Conservation (phyloP, 2,888 invertebrate genomes). For the Sphinx pinastri region DNA sequence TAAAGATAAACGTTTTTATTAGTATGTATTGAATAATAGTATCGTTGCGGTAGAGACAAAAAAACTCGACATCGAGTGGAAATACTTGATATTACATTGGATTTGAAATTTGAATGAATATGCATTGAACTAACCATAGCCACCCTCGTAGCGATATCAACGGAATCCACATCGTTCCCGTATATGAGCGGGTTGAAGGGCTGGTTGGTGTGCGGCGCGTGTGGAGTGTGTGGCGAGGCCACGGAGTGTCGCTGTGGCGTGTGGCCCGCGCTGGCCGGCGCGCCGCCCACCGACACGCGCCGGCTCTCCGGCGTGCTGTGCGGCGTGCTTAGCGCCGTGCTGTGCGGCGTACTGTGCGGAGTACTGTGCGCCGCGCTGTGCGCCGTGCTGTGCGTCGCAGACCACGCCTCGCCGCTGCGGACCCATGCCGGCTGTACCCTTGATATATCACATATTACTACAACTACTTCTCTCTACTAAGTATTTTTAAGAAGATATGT, state of each 20-base stretch:
- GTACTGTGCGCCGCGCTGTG: too few species aligned
- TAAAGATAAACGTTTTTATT: not conserved
- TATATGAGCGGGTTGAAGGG: slow-evolving; percentile 94
- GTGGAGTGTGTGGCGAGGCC: slow-evolving; percentile 60
- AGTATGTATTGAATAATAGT: too few species aligned
- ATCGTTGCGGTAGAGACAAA: not conserved
- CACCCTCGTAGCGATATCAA: slow-evolving; percentile 98
- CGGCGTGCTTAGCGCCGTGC: slow-evolving; percentile 61
- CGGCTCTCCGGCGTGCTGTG: slow-evolving; percentile 75
- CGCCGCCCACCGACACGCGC: slow-evolving; percentile 58
- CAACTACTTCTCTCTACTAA: too few species aligned
- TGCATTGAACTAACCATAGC: slow-evolving; percentile 68
- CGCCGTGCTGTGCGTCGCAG: too few species aligned
- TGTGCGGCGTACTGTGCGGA: too few species aligned
- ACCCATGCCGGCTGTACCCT: slow-evolving; percentile 68
- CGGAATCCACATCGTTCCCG: slow-evolving; percentile 98
- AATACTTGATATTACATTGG: too few species aligned
- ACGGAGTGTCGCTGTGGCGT: slow-evolving; percentile 75
- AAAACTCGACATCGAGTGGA: not conserved
- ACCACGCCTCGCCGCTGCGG: slow-evolving; percentile 34
- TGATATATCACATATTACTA: not conserved
- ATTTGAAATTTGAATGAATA: not conserved
- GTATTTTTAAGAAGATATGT: too few species aligned
- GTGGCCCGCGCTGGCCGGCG: slow-evolving; percentile 53
- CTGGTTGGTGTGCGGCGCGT: slow-evolving; percentile 60